Base-by-base conservation (phyloP, 2,888 invertebrate species). In the Furcula furcula region DNA sequence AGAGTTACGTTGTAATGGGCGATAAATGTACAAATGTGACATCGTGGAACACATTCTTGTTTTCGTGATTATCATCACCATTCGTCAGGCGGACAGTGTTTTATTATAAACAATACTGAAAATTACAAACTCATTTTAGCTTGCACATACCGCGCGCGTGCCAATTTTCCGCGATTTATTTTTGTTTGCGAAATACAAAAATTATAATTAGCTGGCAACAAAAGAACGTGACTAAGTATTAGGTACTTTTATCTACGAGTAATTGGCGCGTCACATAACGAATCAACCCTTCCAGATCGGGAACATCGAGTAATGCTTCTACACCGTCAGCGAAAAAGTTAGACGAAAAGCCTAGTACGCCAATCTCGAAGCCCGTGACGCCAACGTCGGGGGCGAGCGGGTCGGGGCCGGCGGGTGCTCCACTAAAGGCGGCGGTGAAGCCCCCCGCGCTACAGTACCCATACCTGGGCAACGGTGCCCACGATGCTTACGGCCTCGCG, bases 231-330 rank as follows among this genome's bases (percentile, higher is more conserved):
- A n/a, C n/a, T n/a, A n/a, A n/a, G n/a, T n/a, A n/a, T n/a, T n/a
- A n/a, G n/a, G n/a, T n/a, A n/a, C n/a, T n/a, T n/a, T n/a, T n/a
- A n/a, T n/a, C n/a, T n/a, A n/a, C n/a, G n/a, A n/a, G n/a, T n/a
- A n/a, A n/a, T n/a, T n/a, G n/a, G n/a, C 25, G 13, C 13, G 10
- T 21, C 21, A 4, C 21, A 25, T 25, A 13, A 25, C 23, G 12
- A 13, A 12, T 4, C 7, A 13, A 25, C 12, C 4, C 1, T 28
- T 28, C 30, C 42, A 90, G 95, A 65, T 96, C 96, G 54, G 96
- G 96, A 28, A 95, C 95, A 20, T 96, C 96, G 40, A 96, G 96
- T 63, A 96, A 96, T 74, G 95, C 95, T n/a, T 95, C 95, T 57
- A 96, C 96, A 18, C 95, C 96, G 1, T 96, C 96, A 39, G 94